phyloP scores from a whole-genome alignment of 2,797 vertebrate species.

The Pipistrellus nathusii region DNA sequence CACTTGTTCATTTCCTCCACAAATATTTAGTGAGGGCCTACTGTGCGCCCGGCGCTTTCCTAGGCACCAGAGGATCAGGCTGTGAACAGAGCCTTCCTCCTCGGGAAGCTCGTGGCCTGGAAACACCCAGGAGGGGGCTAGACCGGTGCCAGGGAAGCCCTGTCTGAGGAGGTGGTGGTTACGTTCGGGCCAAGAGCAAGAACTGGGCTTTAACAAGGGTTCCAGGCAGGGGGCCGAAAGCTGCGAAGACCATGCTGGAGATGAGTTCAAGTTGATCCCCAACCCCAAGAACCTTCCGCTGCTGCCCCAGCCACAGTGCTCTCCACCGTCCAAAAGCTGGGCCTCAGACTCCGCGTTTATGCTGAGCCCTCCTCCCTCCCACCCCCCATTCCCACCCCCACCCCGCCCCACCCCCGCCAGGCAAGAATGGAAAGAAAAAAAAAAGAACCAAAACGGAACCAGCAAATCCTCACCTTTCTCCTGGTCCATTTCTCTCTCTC shows the following conservation, averaged over 20 bases:
- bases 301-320: accelerated
- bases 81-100: not conserved
- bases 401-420: not conserved
- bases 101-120: not conserved
- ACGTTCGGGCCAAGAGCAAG: not conserved
- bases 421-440: not conserved
- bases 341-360: not conserved
- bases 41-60: not conserved
- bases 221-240: not conserved
- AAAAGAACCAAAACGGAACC: not conserved
- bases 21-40: not conserved
- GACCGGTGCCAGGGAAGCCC: not conserved
- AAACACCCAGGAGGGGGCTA: not conserved
- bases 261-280: not conserved
- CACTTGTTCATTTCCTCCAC: not conserved
- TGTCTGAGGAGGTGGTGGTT: not conserved
- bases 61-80: not conserved
- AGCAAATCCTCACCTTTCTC: not conserved
- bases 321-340: not conserved
- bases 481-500: not conserved
- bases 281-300: not conserved
- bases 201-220: not conserved
- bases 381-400: no score
- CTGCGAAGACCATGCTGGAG: not conserved
- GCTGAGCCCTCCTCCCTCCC: no score